Evolutionary conservation across 2,797 vertebrate species (phyloP), one percentile per base, ranked within the genome.

Genomic region (Molossus molossus): DNA sequence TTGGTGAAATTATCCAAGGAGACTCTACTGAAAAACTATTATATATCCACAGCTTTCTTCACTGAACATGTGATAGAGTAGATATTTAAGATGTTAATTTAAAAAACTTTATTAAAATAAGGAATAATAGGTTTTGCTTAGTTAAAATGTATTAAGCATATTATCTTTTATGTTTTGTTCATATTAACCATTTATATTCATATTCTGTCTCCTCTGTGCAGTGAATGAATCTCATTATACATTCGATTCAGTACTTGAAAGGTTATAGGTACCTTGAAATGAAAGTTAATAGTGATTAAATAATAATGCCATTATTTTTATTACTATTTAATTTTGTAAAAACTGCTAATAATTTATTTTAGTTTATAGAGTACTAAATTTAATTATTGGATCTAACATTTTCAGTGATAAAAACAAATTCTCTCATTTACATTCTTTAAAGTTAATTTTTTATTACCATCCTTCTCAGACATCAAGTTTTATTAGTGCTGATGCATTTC

Each of bases 1-100:
- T 95, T 50, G 18, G 20, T 77, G 76, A 95, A 96, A 91, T 73
- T 91, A 88, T n/a, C 4, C 17, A 84, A 87, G 64, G 86, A 70
- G 60, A 92, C 5, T 7, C 27, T 77, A 91, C 21, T 57, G 13
- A 75, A 90, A 94, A 90, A 87, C 55, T 18, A 82, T 18, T 80
- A 50, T 11, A 27, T 20, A 60, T 11, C 1, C 9, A 5, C 9
- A 91, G 11, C 14, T 76, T 75, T 94, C 18, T 87, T 87, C 33
- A 94, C 6, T 57, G 29, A 90, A 37, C 11, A 27, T 55, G 21
- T 57, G 64, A 58, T 25, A 87, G 33, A 70, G 58, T 76, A 70
- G 20, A 72, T 72, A 76, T 27, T 37, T 11, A 77, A 9, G 14
- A 57, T 27, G 5, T 65, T 60, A 57, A 76, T 45, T 91, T 91